These are phyloP conservation scores for Anoplius nigerrimus DNA, from an alignment of 2,888 invertebrate species.

Conservation along the genomic window DNA sequence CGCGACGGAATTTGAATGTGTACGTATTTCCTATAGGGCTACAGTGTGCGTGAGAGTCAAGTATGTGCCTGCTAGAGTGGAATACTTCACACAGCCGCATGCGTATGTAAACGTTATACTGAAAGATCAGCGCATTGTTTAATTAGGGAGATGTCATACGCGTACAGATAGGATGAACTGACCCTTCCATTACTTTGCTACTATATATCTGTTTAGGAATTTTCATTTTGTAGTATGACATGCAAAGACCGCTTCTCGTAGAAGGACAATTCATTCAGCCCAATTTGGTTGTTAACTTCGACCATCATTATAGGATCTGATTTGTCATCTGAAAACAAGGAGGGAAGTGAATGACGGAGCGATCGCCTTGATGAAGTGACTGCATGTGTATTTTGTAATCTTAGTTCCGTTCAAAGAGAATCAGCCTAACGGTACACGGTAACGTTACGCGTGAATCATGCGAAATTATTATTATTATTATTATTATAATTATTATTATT, in stretches of 20 bases:
- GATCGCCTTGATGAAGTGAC: slow-evolving; percentile 21
- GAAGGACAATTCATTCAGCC: slow-evolving; percentile 38
- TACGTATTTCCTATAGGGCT: no score
- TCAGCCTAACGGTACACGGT: slow-evolving; percentile 31
- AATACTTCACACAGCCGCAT: slow-evolving; percentile 15
- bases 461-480: no score
- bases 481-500: no score
- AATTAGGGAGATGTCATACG: slow-evolving; percentile 49
- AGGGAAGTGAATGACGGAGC: slow-evolving; percentile 33
- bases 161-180: slow-evolving; percentile 40
- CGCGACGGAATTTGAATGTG: no score
- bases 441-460: slow-evolving; percentile 31
- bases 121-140: slow-evolving; percentile 57
- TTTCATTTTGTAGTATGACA: slow-evolving; percentile 51
- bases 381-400: neutral
- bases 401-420: neutral
- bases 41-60: no score
- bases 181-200: slow-evolving; percentile 59
- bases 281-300: slow-evolving; percentile 26
- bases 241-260: neutral
- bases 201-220: slow-evolving; percentile 58
- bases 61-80: no score
- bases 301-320: slow-evolving; percentile 32
- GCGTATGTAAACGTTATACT: slow-evolving; percentile 42
- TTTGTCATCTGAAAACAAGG: slow-evolving; percentile 1